Evolutionary conservation across 1,140 invertebrate genomes (phyloP), one percentile per base, ranked within the genome.

Genomic region (Drosophila malerkotliana): DNA sequence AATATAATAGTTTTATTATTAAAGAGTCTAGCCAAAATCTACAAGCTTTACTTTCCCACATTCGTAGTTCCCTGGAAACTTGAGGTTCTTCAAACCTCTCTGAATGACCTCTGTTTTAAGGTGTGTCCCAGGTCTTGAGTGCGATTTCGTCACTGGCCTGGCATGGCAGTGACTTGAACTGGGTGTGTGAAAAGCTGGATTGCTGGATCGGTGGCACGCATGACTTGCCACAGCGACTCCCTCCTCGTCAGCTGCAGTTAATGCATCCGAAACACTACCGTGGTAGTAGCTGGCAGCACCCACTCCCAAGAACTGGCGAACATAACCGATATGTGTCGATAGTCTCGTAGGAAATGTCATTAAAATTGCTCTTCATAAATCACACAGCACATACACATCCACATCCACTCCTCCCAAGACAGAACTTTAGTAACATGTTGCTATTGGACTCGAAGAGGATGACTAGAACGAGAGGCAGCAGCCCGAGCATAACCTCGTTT

Each of bases 321-420:
- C 72, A 69, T 56, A 60, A 57, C 73, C 73, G 73, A 76, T 76
- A 76, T 82, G 82, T 87, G 83, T 87, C 82, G 82, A 74, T 81
- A 71, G 68, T 77, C 78, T 87, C 72, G 82, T 80, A 61, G 72
- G 61, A 88, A 90, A 90, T 90, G 83, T 90, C 88, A 90, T 90
- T 90, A 90, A 90, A 90, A 90, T 84, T 75, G 88, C 83, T 84
- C 88, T 88, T 90, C 88, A 90, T 90, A 90, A 90, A 84, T 90
- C 88, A 90, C 88, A 59, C 73, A 73, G 41, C 56, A 72, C 59
- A 58, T 66, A 34, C 69, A 72, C 80, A 64, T 78, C 82, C 79
- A 79, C 66, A 64, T 78, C 82, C 79, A 79, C 66, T 56, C 52
- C 48, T 28, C 28, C 51, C 5, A 54, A 57, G 49, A n/a, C 41